A percentile compares a stretch with the other conserved stretches of the same genome.
Conservation (phyloP, 2,797 vertebrate genomes). For the Distichodus sexfasciatus region DNA sequence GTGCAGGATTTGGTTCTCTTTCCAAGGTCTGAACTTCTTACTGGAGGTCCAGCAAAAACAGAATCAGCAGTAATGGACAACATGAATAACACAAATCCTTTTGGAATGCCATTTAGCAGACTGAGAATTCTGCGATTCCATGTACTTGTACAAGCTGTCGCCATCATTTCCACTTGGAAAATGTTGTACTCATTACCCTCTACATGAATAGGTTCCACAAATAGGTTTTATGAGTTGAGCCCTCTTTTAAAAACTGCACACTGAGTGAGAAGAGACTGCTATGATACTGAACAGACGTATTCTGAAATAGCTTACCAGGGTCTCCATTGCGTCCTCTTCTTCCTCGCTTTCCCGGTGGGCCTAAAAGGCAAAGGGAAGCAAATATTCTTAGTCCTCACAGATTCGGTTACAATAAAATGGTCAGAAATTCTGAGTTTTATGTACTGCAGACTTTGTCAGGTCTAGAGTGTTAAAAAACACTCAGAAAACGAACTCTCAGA, state of each 20-base stretch:
- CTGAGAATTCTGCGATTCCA: slow-evolving; percentile 26
- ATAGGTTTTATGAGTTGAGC: slow-evolving; percentile 15
- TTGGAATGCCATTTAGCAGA: slow-evolving; percentile 26
- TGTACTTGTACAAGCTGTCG: slow-evolving; percentile 21
- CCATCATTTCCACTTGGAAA: slow-evolving; percentile 34
- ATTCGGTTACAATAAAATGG: slow-evolving; percentile 31
- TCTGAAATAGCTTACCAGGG: slow-evolving; percentile 69
- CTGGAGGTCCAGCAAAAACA: slow-evolving; percentile 44
- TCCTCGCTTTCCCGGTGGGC: slow-evolving; percentile 96
- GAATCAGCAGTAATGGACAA: slow-evolving; percentile 34
- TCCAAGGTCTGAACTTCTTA: slow-evolving; percentile 40
- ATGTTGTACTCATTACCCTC: slow-evolving; percentile 32
- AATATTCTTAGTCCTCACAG: slow-evolving; percentile 42
- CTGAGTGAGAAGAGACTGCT: neutral
- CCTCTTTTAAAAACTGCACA: slow-evolving; percentile 11
- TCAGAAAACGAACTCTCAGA: slow-evolving; percentile 22
- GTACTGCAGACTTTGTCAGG: slow-evolving; percentile 3
- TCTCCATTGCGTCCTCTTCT: slow-evolving; percentile 95
- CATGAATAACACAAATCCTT: slow-evolving; percentile 27
- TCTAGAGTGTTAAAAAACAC: slow-evolving; percentile 22
- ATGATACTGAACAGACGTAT: slow-evolving; percentile 2
- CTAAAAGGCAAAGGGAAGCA: slow-evolving; percentile 68
- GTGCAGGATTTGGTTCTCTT: slow-evolving; percentile 51
- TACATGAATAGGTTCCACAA: slow-evolving; percentile 11
- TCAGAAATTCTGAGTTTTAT: slow-evolving; percentile 8